Evolutionary conservation across 2,888 invertebrate genomes (phyloP).

Genomic region (Antheraea yamamai): DNA sequence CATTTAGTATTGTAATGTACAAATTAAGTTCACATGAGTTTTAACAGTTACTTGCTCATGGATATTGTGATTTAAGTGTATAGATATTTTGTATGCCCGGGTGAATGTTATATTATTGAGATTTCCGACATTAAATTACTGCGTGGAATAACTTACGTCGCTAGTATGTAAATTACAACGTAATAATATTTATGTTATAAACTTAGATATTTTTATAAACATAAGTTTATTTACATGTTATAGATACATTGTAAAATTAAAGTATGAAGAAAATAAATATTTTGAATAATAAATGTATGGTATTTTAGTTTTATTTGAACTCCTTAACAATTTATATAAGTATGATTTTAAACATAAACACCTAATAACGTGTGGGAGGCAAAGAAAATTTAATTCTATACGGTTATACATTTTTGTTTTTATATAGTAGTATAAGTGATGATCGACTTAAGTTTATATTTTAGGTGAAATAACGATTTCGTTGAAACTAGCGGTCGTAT

Average conservation of each 20-base stretch:
- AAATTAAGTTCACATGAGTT: constrained; percentile 72
- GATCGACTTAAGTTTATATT: no score
- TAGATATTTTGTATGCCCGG: constrained; percentile 15
- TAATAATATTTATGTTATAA: constrained; percentile 52
- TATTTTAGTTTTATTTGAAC: constrained; percentile 22
- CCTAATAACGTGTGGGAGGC: neutral
- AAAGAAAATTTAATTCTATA: no score
- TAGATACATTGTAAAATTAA: constrained; percentile 36
- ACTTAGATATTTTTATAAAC: constrained; percentile 24
- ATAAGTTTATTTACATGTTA: constrained; percentile 20
- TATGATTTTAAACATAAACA: neutral
- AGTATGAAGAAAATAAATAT: constrained; percentile 34
- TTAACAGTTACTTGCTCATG: constrained; percentile 55
- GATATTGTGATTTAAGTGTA: constrained; percentile 66
- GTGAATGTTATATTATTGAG: constrained; percentile 37
- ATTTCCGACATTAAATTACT: constrained; percentile 38
- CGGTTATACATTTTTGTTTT: no score
- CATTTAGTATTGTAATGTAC: constrained; percentile 76
- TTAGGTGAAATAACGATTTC: neutral
- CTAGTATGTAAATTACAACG: constrained; percentile 46
- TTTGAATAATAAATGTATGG: constrained; percentile 27
- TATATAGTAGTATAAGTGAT: no score
- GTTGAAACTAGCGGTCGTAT: no score
- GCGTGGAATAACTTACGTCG: constrained; percentile 47
- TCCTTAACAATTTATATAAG: neutral